A percentile compares a stretch with the other conserved stretches of the same genome.
Conservation (phyloP, 2,113 vertebrate genomes). For the Anser cygnoides region DNA sequence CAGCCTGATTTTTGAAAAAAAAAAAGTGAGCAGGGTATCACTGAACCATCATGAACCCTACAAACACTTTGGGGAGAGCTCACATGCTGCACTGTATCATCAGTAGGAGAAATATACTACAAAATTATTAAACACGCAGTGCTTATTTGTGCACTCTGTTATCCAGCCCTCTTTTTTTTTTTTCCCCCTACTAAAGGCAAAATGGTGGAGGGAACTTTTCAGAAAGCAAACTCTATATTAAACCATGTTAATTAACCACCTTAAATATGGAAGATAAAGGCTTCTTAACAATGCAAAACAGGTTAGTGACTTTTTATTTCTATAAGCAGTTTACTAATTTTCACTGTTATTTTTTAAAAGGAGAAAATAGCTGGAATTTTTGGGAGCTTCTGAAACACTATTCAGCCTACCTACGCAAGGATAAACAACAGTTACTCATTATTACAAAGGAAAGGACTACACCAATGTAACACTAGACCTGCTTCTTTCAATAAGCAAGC, state of each 20-base stretch:
- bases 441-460: not conserved
- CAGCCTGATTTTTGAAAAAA: not conserved
- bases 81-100: rapidly evolving
- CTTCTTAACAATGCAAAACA: not conserved
- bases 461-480: not conserved
- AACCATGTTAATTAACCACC: not conserved
- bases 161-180: not conserved
- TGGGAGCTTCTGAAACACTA: not conserved
- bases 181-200: not conserved
- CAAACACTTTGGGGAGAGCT: not conserved
- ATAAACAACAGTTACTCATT: not conserved
- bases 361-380: not conserved
- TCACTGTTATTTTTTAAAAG: not conserved
- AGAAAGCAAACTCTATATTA: not conserved
- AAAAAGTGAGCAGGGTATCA: not conserved
- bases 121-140: not conserved
- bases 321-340: not conserved
- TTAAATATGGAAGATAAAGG: not conserved
- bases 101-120: not conserved
- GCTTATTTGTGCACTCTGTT: not conserved
- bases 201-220: not conserved
- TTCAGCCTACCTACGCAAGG: not conserved
- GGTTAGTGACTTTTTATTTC: not conserved
- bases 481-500: not conserved
- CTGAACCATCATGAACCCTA: rapidly evolving